A percentile compares a stretch with the other conserved stretches of the same genome.
Conservation (phyloP, 2,797 vertebrate species). For the Lophius americanus region DNA sequence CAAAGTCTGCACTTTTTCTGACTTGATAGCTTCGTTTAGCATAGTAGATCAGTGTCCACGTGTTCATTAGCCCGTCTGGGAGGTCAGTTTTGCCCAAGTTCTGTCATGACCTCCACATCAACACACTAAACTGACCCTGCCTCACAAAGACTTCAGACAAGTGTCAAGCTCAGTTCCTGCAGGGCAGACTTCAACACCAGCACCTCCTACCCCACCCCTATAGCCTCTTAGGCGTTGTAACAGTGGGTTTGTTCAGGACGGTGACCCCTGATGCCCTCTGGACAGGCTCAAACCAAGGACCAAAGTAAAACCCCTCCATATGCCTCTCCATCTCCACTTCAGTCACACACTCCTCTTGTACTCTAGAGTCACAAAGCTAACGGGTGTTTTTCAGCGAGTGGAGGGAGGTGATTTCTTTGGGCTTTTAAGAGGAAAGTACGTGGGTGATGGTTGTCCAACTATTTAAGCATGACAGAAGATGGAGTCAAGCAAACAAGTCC, state of each 20-base stretch:
- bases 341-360: slow-evolving; percentile 65
- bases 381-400: slow-evolving; percentile 68
- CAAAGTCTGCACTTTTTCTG: slow-evolving; percentile 40
- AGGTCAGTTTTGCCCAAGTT: slow-evolving; percentile 47
- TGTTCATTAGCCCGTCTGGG: slow-evolving; percentile 41
- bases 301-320: slow-evolving; percentile 80
- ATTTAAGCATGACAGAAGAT: slow-evolving; percentile 75
- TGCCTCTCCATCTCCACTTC: slow-evolving; percentile 71
- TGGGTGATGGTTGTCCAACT: slow-evolving; percentile 70
- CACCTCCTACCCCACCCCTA: slow-evolving; percentile 30
- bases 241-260: slow-evolving; percentile 81
- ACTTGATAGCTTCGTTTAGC: slow-evolving; percentile 48
- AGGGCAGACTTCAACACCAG: slow-evolving; percentile 57
- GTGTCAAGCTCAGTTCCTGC: slow-evolving; percentile 65
- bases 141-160: slow-evolving; percentile 79
- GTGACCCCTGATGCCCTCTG: slow-evolving; percentile 76
- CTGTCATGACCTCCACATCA: slow-evolving; percentile 58
- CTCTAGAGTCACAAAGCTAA: slow-evolving; percentile 72
- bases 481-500: slow-evolving; percentile 61
- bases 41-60: slow-evolving; percentile 46
- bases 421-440: slow-evolving; percentile 63
- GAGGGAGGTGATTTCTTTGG: slow-evolving; percentile 57
- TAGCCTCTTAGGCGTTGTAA: slow-evolving; percentile 67
- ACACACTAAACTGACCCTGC: slow-evolving; percentile 60
- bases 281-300: slow-evolving; percentile 78